Conservation (phyloP, 1,140 invertebrate species). For the Harlomillsia oculata region DNA sequence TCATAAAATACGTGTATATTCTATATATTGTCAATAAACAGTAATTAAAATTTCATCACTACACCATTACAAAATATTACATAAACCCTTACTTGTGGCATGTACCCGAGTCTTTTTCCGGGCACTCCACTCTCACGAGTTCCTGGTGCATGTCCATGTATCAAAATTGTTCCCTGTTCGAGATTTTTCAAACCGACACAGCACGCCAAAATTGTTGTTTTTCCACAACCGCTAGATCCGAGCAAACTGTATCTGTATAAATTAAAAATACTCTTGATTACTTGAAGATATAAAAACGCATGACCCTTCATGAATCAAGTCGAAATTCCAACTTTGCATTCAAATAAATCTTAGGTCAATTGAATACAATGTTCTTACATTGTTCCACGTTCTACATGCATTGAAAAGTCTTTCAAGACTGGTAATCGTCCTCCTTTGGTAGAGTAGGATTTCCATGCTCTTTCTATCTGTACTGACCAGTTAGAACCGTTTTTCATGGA, state of each 20-base stretch:
- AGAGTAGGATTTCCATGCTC: not conserved
- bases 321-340: too few relatives aligned
- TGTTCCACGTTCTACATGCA: conserved; percentile 21
- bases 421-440: not conserved
- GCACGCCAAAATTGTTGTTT: conserved; percentile 75
- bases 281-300: too few relatives aligned
- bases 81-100: conserved; percentile 49
- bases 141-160: conserved; percentile 72
- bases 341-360: too few relatives aligned
- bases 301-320: too few relatives aligned
- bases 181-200: conserved; percentile 72
- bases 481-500: too few relatives aligned
- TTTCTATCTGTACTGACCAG: conserved; percentile 54
- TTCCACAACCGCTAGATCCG: conserved; percentile 71
- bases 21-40: too few relatives aligned
- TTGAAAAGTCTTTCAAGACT: conserved; percentile 14
- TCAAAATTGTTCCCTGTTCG: conserved; percentile 72
- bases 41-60: too few relatives aligned
- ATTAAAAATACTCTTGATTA: too few relatives aligned
- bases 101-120: conserved; percentile 62
- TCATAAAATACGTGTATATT: too few relatives aligned
- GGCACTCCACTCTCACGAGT: conserved; percentile 64
- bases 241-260: conserved; percentile 67
- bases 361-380: conserved; percentile 15
- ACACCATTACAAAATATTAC: too few relatives aligned